Conservation (phyloP, 2,888 invertebrate species). For the Panzeria rudis region DNA sequence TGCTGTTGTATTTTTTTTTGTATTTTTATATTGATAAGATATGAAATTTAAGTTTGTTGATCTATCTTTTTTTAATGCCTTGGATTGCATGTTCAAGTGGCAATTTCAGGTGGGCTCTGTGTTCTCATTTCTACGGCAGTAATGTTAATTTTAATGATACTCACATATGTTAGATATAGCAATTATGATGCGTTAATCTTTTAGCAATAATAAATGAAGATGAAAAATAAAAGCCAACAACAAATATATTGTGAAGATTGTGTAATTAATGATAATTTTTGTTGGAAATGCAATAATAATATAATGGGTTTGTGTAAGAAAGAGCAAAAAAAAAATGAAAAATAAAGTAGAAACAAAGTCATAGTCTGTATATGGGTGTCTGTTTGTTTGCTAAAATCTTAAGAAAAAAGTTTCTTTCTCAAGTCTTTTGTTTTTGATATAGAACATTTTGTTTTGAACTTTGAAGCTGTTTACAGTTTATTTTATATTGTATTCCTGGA, state of each 20-base stretch:
- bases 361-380: background rate
- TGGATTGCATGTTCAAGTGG: conserved; percentile 72
- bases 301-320: conserved; percentile 13
- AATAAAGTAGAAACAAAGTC: background rate
- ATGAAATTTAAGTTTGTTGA: conserved; percentile 71
- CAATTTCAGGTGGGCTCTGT: conserved; percentile 72
- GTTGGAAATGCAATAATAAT: conserved; percentile 25
- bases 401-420: conserved; percentile 20
- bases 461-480: conserved; percentile 28
- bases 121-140: conserved; percentile 67
- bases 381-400: background rate
- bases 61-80: conserved; percentile 68
- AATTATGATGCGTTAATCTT: conserved; percentile 73
- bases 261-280: conserved; percentile 56
- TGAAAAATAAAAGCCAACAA: conserved; percentile 21
- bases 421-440: conserved; percentile 40
- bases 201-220: conserved; percentile 46
- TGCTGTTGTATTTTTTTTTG: conserved; percentile 28
- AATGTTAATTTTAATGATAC: conserved; percentile 72
- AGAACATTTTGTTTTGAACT: background rate
- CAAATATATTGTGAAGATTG: conserved; percentile 18
- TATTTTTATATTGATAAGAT: conserved; percentile 68
- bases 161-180: conserved; percentile 67
- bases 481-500: conserved; percentile 42
- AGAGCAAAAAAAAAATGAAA: background rate